These are phyloP conservation scores for Butorides virescens DNA, from an alignment of 2,113 vertebrate genomes.

Conservation along the genomic window DNA sequence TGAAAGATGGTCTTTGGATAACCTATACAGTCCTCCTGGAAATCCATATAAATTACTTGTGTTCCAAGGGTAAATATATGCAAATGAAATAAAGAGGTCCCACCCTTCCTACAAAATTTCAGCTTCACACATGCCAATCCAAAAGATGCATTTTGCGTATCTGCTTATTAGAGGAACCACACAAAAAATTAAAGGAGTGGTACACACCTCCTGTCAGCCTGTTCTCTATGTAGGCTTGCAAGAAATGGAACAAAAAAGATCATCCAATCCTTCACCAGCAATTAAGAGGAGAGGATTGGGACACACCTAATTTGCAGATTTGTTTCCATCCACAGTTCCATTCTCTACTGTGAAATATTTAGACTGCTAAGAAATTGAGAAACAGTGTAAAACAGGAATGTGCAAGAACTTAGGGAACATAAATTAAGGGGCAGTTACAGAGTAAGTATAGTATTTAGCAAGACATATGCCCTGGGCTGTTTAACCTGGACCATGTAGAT, in stretches of 20 bases:
- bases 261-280: background rate
- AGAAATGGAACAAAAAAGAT: background rate
- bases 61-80: constrained; percentile 13
- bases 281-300: background rate
- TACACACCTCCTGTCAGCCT: background rate
- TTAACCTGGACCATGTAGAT: background rate
- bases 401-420: background rate
- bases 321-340: background rate
- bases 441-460: background rate
- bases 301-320: background rate
- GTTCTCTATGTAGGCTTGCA: background rate
- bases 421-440: background rate
- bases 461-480: background rate
- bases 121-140: background rate
- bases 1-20: constrained; percentile 38
- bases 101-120: constrained; percentile 6
- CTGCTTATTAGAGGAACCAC: background rate
- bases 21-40: constrained; percentile 10
- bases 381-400: background rate
- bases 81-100: constrained; percentile 1
- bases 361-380: background rate
- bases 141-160: background rate
- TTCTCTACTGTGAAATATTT: background rate
- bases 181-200: background rate
- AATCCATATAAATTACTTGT: constrained; percentile 9